These are phyloP conservation scores for Elephantulus edwardii DNA, from an alignment of 2,113 vertebrate genomes.

Conservation along the genomic window DNA sequence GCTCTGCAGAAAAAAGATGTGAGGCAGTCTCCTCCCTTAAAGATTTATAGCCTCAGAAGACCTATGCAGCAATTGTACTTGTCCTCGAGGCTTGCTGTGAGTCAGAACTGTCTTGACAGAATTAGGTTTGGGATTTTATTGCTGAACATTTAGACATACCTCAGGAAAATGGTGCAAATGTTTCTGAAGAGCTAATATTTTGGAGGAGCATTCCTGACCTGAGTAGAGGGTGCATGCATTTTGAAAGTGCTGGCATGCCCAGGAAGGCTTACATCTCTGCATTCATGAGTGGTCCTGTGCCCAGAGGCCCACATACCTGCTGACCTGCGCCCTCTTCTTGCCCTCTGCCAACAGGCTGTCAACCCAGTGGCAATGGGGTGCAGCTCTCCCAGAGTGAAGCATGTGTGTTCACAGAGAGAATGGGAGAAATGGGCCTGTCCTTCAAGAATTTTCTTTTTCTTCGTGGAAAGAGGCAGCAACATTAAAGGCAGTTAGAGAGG, in stretches of 20 bases:
- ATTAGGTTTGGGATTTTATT: too few relatives aligned
- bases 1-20: too few relatives aligned
- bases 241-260: background rate
- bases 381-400: background rate
- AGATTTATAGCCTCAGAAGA: too few relatives aligned
- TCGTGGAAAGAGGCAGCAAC: background rate
- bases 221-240: background rate
- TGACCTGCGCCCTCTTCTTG: background rate
- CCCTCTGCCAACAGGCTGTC: background rate
- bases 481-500: background rate
- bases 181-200: background rate
- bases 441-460: background rate
- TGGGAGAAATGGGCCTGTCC: background rate
- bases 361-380: fast-evolving
- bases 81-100: too few relatives aligned
- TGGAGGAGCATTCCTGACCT: background rate
- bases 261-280: background rate
- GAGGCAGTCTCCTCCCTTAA: too few relatives aligned
- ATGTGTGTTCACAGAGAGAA: background rate
- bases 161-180: background rate
- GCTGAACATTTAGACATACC: background rate
- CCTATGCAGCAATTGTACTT: too few relatives aligned
- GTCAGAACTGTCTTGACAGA: too few relatives aligned
- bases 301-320: background rate
- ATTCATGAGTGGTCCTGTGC: background rate